Base-by-base conservation (phyloP, 2,113 vertebrate genomes). In the Procavia capensis region DNA sequence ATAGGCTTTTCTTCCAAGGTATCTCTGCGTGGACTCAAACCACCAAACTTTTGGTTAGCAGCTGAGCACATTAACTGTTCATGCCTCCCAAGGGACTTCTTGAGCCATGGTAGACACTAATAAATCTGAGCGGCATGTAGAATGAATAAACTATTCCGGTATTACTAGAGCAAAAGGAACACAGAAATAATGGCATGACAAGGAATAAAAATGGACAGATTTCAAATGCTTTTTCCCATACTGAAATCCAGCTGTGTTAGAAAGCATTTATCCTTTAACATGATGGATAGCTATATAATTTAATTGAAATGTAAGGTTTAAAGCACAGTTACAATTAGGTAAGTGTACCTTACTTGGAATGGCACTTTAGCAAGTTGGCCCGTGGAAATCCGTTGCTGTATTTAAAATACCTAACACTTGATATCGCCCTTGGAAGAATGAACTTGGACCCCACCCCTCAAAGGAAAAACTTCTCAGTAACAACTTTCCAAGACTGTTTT, bases 401-500 rank as follows among this genome's bases (percentile, higher is more conserved):
- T 16, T 64, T 89, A 72, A 6, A 50, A 66, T 41, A 59, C 36
- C 88, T 79, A 41, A 81, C 70, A n/a, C 5, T 17, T 63, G 41
- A 85, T 34, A 6, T 27, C 59, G 63, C 39, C 70, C 25, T 94
- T n/a, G 34, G 41, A 84, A 91, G 83, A 54, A 25, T 84, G 80
- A 95, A 85, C 31, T 81, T 70, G 39, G 36, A 34, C 43, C 36
- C 47, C 27, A 31, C 50, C 29, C 14, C 83, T 34, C n/a, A 66
- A 95, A 95, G 85, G 83, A 91, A 92, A 84, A 20, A 19, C 68
- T 88, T 88, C 64, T 95, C 86, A 68, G 24, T 75, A 81, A 94
- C 79, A 91, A 84, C 84, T 84, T 93, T 68, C 91, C 20, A 29
- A 88, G 68, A 92, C 70, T 39, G 16, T 34, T 54, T 88, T 94